Conservation (phyloP, 1,140 invertebrate species). For the Odontomachus brunneus region DNA sequence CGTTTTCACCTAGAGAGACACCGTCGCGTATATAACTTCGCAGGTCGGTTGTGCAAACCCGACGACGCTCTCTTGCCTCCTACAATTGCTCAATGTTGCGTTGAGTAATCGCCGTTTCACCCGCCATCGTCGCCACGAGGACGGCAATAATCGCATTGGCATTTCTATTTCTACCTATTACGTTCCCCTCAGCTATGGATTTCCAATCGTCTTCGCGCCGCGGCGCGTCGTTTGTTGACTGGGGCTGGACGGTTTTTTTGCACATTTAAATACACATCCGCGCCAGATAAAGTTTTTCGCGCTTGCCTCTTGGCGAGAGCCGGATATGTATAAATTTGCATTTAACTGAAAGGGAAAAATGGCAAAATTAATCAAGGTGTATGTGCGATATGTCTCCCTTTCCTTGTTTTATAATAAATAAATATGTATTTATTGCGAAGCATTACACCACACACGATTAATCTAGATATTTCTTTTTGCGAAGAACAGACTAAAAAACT, state of each 20-base stretch:
- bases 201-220: conserved; percentile 46
- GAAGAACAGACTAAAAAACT: too few species aligned
- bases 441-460: too few species aligned
- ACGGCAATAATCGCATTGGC: conserved; percentile 66
- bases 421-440: conserved; percentile 32
- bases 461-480: too few species aligned
- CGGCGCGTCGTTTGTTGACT: conserved; percentile 28
- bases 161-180: conserved; percentile 70
- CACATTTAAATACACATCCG: neutral
- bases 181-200: conserved; percentile 36
- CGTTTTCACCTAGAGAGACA: conserved; percentile 43
- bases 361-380: too few species aligned
- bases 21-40: conserved; percentile 30
- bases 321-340: too few species aligned
- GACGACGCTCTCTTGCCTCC: conserved; percentile 58
- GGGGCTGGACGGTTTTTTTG: conserved; percentile 36
- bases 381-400: too few species aligned
- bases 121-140: conserved; percentile 42
- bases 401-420: too few species aligned
- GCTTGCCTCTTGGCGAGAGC: conserved; percentile 24
- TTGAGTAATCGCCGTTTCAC: conserved; percentile 70
- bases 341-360: too few species aligned
- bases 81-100: conserved; percentile 69
- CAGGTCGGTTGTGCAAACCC: conserved; percentile 64
- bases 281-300: conserved; percentile 3